Percentiles rank a stretch among this genome's conserved stretches.
These are phyloP conservation scores for Myoxocephalus aenaeus DNA, from an alignment of 2,797 vertebrate genomes.

Conservation along the genomic window DNA sequence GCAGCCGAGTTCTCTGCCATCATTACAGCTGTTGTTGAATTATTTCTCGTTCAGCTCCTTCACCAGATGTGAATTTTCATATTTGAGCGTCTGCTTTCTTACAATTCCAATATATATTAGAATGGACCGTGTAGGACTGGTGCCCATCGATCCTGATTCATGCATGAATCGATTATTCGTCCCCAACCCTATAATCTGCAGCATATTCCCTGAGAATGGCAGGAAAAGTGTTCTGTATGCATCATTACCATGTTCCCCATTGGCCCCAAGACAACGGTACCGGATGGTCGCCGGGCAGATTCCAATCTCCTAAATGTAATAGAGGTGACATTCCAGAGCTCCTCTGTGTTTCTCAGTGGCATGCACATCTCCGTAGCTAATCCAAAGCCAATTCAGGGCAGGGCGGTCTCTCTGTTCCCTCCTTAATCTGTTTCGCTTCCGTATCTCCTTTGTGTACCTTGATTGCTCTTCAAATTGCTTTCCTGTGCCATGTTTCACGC, in stretches of 20 bases:
- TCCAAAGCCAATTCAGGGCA: conserved; percentile 69
- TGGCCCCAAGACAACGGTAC: conserved; percentile 31
- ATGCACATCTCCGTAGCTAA: conserved; percentile 73
- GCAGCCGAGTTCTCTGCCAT: not conserved
- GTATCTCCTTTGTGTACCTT: conserved; percentile 81
- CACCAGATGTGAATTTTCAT: not conserved
- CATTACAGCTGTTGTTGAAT: not conserved
- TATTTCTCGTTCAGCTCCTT: not conserved
- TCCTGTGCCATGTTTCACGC: conserved; percentile 74
- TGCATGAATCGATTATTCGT: not conserved
- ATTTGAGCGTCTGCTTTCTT: not conserved
- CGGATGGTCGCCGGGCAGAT: conserved; percentile 54
- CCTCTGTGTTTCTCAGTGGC: conserved; percentile 61
- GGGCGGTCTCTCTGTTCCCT: conserved; percentile 64
- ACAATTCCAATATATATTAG: not conserved
- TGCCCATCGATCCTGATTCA: not conserved
- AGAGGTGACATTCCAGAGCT: conserved; percentile 67
- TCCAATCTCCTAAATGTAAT: conserved; percentile 71
- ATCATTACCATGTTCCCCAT: conserved; percentile 34
- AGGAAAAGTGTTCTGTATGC: conserved; percentile 17
- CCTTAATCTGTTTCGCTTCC: conserved; percentile 78
- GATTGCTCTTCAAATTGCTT: conserved; percentile 85
- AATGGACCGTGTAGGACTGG: not conserved
- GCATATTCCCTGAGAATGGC: conserved; percentile 21
- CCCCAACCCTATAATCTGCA: not conserved